Conservation (phyloP, 2,888 invertebrate genomes). For the Polydrusus tereticollis region DNA sequence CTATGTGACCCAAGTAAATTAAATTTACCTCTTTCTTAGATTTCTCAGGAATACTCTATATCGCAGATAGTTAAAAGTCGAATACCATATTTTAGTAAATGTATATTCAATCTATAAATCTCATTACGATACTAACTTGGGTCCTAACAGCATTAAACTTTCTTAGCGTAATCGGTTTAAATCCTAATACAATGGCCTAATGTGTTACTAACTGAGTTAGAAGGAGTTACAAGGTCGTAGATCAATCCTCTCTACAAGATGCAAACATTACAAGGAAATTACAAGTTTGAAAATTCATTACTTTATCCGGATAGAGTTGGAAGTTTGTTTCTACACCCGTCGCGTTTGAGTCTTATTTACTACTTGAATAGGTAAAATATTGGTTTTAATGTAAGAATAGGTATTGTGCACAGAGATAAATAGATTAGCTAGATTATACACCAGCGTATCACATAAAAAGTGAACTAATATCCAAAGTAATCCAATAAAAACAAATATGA, state of each 20-base stretch:
- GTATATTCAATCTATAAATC: constrained; percentile 8
- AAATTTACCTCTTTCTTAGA: too few relatives aligned
- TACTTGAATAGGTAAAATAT: constrained; percentile 2
- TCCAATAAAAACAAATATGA: too few relatives aligned
- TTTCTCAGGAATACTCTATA: too few relatives aligned
- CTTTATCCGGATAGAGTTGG: constrained; percentile 13
- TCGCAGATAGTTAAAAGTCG: too few relatives aligned
- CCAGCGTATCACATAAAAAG: too few relatives aligned
- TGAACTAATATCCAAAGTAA: too few relatives aligned
- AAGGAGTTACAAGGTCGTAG: constrained; percentile 43
- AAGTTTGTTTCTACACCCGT: neutral
- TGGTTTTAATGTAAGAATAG: neutral
- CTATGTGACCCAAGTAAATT: too few relatives aligned
- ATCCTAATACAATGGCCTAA: constrained; percentile 45
- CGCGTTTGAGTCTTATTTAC: constrained; percentile 20
- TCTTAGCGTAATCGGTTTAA: constrained; percentile 52
- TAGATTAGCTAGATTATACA: too few relatives aligned
- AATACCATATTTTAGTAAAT: neutral
- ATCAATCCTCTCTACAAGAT: constrained; percentile 50
- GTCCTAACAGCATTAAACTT: constrained; percentile 47
- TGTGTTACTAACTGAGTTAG: constrained; percentile 49
- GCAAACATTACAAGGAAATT: constrained; percentile 50
- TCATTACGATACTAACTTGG: neutral
- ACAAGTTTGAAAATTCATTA: constrained; percentile 53
- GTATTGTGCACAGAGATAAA: neutral